Evolutionary conservation across 2,888 invertebrate species (phyloP), one percentile per base, ranked within the genome.

Genomic region (Carcina quercana): DNA sequence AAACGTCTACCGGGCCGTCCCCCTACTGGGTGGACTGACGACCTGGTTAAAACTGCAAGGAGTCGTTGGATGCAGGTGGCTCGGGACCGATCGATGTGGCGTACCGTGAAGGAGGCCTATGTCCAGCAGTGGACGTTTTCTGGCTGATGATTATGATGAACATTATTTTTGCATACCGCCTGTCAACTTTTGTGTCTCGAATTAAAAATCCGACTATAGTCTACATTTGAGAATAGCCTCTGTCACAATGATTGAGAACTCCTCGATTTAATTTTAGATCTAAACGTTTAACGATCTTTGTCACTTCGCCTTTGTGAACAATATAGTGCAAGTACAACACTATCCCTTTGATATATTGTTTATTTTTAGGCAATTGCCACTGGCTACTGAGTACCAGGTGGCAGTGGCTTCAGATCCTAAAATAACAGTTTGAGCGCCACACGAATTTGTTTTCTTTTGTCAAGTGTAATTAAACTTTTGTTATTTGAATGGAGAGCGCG

Each of bases 241-340:
- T 43, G 30, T 35, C 35, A 48, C 42, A 38, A 38, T 59, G 54
- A 66, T 64, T 58, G 45, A 57, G 53, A 51, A 50, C 17, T 22
- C n/a, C 50, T 40, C 46, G 41, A 48, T 61, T 58, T 67, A 66
- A 65, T 59, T 69, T 67, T 64, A 70, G 60, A 47, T 45, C 40
- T 49, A 40, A 56, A 60, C 46, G 63, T 59, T 68, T 68, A 60
- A 72, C 63, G 60, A 60, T 59, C 59, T 53, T 59, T 64, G 71
- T 68, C 68, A 61, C 66, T 58, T 62, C 48, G 35, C 46, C 59
- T 71, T 71, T 67, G 64, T 68, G 55, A 53, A 43, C 43, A 33
- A 25, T 31, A 44, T 40, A 38, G 42, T 32, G 42, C 43, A 38
- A 43, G 42, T 32, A 4, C 12, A 19, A 31, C 34, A 40, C 35